These are phyloP conservation scores for Acanthurus lineatus DNA, from an alignment of 2,797 vertebrate genomes.

Conservation along the genomic window DNA sequence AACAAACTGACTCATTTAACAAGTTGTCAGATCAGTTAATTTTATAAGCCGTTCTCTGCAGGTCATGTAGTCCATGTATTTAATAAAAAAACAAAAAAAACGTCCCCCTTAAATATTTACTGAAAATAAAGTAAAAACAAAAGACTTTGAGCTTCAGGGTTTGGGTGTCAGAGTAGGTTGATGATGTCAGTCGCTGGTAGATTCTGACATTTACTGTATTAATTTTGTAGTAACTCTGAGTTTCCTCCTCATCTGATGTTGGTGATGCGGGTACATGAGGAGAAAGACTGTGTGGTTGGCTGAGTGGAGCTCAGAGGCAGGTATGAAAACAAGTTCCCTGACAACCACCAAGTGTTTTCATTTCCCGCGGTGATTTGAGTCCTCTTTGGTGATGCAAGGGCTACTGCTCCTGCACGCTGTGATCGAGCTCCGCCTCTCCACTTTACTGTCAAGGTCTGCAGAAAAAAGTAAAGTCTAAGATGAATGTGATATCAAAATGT, in stretches of 20 bases:
- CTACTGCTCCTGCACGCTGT: constrained; percentile 84
- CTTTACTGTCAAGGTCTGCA: constrained; percentile 89
- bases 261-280: constrained; percentile 26
- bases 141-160: constrained; percentile 34
- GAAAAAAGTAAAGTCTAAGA: constrained; percentile 42
- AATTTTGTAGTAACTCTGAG: constrained; percentile 21
- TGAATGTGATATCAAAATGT: constrained; percentile 5
- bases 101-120: constrained; percentile 28
- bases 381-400: constrained; percentile 89
- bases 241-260: constrained; percentile 28
- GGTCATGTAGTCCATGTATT: constrained; percentile 12
- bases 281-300: constrained; percentile 27
- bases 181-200: constrained; percentile 32
- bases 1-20: constrained; percentile 6
- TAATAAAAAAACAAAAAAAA: constrained; percentile 34
- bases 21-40: constrained; percentile 3
- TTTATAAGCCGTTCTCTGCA: constrained; percentile 18
- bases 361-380: constrained; percentile 84
- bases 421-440: constrained; percentile 85
- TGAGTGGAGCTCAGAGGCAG: constrained; percentile 57
- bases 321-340: constrained; percentile 56
- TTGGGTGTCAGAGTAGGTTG: constrained; percentile 30
- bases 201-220: constrained; percentile 44
- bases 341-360: constrained; percentile 61
- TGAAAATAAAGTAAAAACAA: constrained; percentile 38